Evolutionary conservation across 2,113 vertebrate species (phyloP).

Genomic region (Columba livia): DNA sequence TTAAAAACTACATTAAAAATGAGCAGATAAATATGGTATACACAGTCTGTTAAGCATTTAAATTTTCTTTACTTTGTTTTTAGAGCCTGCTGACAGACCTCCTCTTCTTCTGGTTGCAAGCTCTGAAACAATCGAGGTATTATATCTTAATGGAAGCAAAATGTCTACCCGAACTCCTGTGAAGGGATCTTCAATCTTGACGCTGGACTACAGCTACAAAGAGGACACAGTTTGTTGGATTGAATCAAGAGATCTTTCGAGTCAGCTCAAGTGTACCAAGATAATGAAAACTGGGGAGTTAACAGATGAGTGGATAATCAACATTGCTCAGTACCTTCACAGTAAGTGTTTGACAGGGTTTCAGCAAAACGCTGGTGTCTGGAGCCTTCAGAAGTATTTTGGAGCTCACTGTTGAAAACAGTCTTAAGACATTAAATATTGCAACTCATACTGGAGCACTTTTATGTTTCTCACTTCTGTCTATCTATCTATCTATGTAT

Average conservation of each 20-base stretch:
- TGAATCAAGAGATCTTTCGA: constrained; percentile 82
- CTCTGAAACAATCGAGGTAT: constrained; percentile 81
- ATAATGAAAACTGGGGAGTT: constrained; percentile 78
- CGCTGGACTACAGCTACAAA: constrained; percentile 85
- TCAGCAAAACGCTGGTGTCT: background rate
- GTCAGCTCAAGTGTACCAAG: constrained; percentile 85
- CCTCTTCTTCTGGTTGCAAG: constrained; percentile 87
- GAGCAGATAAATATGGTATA: background rate
- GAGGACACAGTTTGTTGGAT: constrained; percentile 90
- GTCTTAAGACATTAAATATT: background rate
- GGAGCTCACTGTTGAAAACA: background rate
- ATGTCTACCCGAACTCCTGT: constrained; percentile 71
- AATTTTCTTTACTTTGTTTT: constrained; percentile 33
- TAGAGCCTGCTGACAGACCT: constrained; percentile 85
- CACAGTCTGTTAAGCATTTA: background rate
- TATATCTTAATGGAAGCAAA: constrained; percentile 87
- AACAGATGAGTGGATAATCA: constrained; percentile 82
- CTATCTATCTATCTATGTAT: too few species aligned
- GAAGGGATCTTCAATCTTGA: constrained; percentile 82
- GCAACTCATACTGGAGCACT: background rate
- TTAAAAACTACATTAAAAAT: background rate
- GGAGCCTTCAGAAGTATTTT: background rate
- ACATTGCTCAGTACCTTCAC: constrained; percentile 83
- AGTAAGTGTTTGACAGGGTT: constrained; percentile 76
- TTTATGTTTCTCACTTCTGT: background rate